phyloP scores from a whole-genome alignment of 2,113 vertebrate genomes.

The Laterallus jamaicensis region DNA sequence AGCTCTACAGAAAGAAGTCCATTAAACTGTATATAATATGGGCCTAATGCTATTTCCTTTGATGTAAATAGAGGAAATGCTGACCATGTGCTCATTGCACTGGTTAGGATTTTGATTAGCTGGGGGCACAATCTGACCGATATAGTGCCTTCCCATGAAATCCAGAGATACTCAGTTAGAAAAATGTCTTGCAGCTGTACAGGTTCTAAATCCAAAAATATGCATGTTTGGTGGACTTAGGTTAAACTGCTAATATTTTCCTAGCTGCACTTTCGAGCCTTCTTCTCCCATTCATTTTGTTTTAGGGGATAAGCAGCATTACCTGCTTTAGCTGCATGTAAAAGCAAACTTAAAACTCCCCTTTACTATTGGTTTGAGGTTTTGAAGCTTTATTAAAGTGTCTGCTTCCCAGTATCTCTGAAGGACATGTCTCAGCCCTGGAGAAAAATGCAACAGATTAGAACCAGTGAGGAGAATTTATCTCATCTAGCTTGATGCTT shows the following conservation, averaged over 20 bases:
- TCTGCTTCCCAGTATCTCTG: not conserved
- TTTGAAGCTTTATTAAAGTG: not conserved
- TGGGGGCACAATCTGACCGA: not conserved
- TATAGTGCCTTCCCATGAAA: not conserved
- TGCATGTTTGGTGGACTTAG: not conserved
- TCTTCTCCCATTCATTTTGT: not conserved
- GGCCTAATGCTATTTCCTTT: conserved; percentile 24
- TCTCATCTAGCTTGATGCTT: not conserved
- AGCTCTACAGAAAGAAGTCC: conserved; percentile 7
- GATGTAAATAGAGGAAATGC: not conserved
- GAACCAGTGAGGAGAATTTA: not conserved
- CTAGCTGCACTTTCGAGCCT: not conserved
- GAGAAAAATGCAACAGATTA: not conserved
- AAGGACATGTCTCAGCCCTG: not conserved
- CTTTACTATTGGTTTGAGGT: not conserved
- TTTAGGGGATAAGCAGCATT: not conserved
- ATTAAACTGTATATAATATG: conserved; percentile 36
- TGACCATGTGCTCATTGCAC: not conserved
- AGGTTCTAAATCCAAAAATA: not conserved
- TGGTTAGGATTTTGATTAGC: not conserved
- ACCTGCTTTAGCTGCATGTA: not conserved
- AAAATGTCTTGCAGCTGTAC: not conserved
- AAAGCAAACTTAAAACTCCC: not conserved
- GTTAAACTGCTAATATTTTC: not conserved
- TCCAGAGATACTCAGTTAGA: not conserved